Percentiles rank a stretch among this genome's conserved stretches.
Evolutionary conservation across 30 jellyfish, hydroid and myxozoan species (phyloP).

Genomic region (Mastigias papua): DNA sequence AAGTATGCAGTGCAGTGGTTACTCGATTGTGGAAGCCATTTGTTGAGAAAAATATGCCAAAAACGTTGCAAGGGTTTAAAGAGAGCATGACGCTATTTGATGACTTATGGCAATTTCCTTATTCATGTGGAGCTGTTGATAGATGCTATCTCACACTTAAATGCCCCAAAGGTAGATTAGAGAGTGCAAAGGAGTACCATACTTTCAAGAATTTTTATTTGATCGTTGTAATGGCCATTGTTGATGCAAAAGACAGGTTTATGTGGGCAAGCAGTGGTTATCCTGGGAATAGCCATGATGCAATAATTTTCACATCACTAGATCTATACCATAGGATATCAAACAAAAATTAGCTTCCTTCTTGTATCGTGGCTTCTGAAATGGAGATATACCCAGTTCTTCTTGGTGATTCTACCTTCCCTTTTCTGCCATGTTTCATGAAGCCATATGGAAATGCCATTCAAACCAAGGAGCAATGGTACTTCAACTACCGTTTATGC

Average conservation of each 20-base stretch:
- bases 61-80: constrained; percentile 11
- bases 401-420: constrained; percentile 69
- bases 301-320: constrained; percentile 64
- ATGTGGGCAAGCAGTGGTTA: constrained; percentile 75
- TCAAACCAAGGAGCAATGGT: constrained; percentile 34
- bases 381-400: constrained; percentile 11
- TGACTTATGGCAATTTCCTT: constrained; percentile 64
- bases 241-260: constrained; percentile 56
- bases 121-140: constrained; percentile 41
- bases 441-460: constrained; percentile 60
- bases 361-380: too few species aligned
- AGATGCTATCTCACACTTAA: constrained; percentile 47
- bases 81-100: constrained; percentile 29
- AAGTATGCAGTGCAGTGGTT: constrained; percentile 27
- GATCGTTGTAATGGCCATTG: constrained; percentile 50
- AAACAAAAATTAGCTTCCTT: constrained; percentile 25
- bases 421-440: constrained; percentile 49
- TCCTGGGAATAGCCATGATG: constrained; percentile 73
- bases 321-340: constrained; percentile 18
- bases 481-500: constrained; percentile 52
- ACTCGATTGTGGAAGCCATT: constrained; percentile 28
- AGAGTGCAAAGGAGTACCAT: constrained; percentile 69
- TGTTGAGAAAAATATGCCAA: constrained; percentile 48
- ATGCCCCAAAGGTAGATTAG: constrained; percentile 62
- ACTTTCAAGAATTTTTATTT: constrained; percentile 56